phyloP scores from a whole-genome alignment of 2,888 invertebrate species.

The Taenaris catops region DNA sequence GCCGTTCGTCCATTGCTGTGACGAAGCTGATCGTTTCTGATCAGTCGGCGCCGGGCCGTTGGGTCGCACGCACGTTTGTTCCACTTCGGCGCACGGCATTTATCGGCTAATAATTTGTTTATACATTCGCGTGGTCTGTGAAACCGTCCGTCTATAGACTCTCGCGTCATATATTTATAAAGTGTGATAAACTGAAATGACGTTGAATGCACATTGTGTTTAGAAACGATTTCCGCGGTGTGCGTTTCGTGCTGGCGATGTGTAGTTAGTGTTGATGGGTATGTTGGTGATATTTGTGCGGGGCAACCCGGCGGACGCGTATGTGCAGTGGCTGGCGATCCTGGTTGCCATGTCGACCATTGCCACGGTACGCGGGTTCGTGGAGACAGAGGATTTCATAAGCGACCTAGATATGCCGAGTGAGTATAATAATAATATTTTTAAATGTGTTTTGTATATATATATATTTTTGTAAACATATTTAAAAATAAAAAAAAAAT shows the following conservation, averaged over 20 bases:
- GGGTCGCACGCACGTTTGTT: conserved; percentile 47
- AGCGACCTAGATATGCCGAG: conserved; percentile 80
- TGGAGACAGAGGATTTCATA: conserved; percentile 74
- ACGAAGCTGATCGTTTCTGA: not conserved
- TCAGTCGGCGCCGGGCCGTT: conserved; percentile 48
- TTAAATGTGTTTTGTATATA: no score
- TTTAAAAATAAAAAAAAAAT: no score
- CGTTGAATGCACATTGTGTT: conserved; percentile 30
- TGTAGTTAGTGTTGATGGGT: conserved; percentile 13
- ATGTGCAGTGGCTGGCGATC: conserved; percentile 22
- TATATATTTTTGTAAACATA: no score
- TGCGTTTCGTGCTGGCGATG: conserved; percentile 9
- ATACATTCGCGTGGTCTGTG: conserved; percentile 7
- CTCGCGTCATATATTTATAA: no score
- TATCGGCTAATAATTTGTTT: not conserved
- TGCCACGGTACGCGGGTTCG: conserved; percentile 56
- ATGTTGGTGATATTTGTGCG: conserved; percentile 11
- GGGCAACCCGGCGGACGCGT: conserved; percentile 17
- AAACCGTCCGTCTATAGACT: not conserved
- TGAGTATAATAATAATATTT: conserved; percentile 40
- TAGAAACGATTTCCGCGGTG: not conserved
- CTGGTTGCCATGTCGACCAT: conserved; percentile 45
- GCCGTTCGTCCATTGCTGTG: not conserved
- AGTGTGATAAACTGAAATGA: conserved; percentile 46
- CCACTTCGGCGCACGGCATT: conserved; percentile 14